Evolutionary conservation across 2,888 invertebrate genomes (phyloP).

Genomic region (Merodon equestris): DNA sequence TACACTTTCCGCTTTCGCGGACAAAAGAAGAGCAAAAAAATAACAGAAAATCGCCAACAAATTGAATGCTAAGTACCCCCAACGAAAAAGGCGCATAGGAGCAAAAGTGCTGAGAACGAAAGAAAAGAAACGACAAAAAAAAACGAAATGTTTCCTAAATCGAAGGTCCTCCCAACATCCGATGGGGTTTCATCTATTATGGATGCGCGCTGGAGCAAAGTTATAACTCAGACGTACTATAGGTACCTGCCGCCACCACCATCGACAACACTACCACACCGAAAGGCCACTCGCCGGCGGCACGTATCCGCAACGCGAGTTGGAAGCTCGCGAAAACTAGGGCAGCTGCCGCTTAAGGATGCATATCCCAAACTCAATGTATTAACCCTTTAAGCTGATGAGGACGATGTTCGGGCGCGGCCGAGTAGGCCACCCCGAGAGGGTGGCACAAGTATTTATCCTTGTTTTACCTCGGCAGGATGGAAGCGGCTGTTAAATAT

Average conservation of each 20-base stretch:
- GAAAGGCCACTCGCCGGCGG: too few relatives aligned
- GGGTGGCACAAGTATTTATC: too few relatives aligned
- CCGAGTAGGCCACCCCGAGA: too few relatives aligned
- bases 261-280: too few relatives aligned
- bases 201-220: slow-evolving; percentile 38
- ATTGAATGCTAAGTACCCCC: too few relatives aligned
- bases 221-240: slow-evolving; percentile 31
- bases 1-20: too few relatives aligned
- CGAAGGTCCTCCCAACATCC: slow-evolving; percentile 44
- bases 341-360: slow-evolving; percentile 42
- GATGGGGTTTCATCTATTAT: slow-evolving; percentile 45
- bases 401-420: slow-evolving; percentile 1
- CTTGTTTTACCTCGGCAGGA: too few relatives aligned
- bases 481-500: too few relatives aligned
- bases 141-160: slow-evolving; percentile 30
- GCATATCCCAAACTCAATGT: slow-evolving; percentile 44
- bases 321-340: slow-evolving; percentile 22
- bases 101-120: neutral
- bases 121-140: slow-evolving; percentile 2
- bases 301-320: too few relatives aligned
- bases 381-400: slow-evolving; percentile 59
- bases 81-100: too few relatives aligned
- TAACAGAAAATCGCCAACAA: too few relatives aligned
- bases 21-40: neutral
- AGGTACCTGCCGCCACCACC: too few relatives aligned